Evolutionary conservation across 2,888 invertebrate genomes (phyloP), one percentile per base, ranked within the genome.

Genomic region (Ichneumoninae sp.): DNA sequence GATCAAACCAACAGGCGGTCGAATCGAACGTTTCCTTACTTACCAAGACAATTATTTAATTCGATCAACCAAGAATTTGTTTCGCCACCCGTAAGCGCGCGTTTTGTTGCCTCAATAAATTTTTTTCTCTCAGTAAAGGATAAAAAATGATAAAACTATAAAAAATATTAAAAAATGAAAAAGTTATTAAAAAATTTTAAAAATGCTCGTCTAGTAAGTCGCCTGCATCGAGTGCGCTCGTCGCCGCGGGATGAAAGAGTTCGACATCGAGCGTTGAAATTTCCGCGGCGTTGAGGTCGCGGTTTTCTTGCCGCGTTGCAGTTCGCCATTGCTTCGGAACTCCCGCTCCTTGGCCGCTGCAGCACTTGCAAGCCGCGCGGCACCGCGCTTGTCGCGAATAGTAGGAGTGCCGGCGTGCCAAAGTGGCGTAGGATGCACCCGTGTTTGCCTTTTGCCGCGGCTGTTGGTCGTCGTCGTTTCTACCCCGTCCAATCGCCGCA

Each of bases 371-470:
- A 16, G 36, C 65, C 52, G 47, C 75, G 54, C 40, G n/a, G n/a
- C 30, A 8, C 26, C 30, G 26, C 22, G 52, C 66, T 54, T 26
- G 22, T 66, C 40, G 76, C 76, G 76, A 76, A 76, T 76, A 54
- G 76, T 76, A 76, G 76, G 76, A 76, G 76, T 54, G 75, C 52
- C 66, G 71, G 40, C 52, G 40, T 52, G 5, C 26, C n/a, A 60
- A 73, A 26, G 76, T 52, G 76, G 66, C 76, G 76, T 76, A 86
- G 85, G 85, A 93, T 92, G 94, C 91, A 92, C 90, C 92, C 91
- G 91, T 82, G 87, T 87, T 89, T 86, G 88, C 86, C 77, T 87
- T 87, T 85, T 88, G 83, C 81, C 88, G 13, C 71, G 44, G 65
- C 75, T 75, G 78, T 81, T 81, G 78, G 81, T 71, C 71, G 78